These are phyloP conservation scores for Myocastor coypus DNA, from an alignment of 2,113 vertebrate genomes.

Conservation along the genomic window DNA sequence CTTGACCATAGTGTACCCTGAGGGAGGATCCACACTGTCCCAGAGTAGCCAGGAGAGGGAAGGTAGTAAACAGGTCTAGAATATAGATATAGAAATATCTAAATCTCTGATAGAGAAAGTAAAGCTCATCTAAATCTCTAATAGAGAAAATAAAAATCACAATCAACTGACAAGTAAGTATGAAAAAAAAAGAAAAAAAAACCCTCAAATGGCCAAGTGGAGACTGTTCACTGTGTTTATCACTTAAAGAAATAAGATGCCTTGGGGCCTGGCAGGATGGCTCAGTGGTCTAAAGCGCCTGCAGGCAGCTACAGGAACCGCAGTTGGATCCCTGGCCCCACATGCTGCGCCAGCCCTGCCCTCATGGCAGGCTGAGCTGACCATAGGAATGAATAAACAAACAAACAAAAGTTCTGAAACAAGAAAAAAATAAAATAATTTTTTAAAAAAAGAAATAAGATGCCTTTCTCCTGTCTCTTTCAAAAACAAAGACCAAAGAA, in stretches of 20 bases:
- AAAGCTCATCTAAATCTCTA: background rate
- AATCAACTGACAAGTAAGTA: background rate
- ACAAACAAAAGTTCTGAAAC: no score
- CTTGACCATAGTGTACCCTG: no score
- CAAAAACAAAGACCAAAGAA: background rate
- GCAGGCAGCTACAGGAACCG: no score
- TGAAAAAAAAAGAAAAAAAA: background rate
- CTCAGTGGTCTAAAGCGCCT: no score
- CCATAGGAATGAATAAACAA: no score
- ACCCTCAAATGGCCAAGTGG: background rate
- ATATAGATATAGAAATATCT: background rate
- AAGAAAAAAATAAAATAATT: no score
- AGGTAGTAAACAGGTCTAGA: background rate
- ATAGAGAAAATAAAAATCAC: background rate
- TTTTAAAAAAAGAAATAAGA: no score
- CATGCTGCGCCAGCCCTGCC: no score
- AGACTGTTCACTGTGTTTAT: background rate
- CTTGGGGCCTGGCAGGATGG: no score
- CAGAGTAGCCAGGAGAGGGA: accelerated
- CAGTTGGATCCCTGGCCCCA: no score
- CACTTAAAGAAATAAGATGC: background rate
- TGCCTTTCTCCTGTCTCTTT: background rate
- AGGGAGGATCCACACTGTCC: accelerated
- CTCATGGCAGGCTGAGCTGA: no score
- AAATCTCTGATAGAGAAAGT: background rate